These are phyloP conservation scores for Gastrophryne carolinensis DNA, from an alignment of 2,797 vertebrate species.

Conservation along the genomic window DNA sequence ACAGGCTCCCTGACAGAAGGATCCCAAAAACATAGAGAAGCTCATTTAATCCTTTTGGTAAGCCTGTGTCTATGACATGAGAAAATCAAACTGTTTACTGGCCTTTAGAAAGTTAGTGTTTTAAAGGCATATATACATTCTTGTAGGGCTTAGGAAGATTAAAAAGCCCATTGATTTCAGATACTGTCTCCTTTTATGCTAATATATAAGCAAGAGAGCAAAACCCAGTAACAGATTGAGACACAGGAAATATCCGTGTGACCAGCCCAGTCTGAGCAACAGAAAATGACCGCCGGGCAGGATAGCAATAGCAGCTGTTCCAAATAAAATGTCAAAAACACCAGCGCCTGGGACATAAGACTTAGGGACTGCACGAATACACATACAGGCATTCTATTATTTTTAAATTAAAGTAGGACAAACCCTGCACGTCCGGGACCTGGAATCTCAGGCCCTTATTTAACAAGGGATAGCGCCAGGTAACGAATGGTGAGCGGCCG, in stretches of 20 bases:
- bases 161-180: background rate
- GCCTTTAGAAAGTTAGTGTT: background rate
- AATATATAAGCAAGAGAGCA: background rate
- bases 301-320: background rate
- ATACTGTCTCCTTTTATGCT: conserved; percentile 12
- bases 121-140: conserved; percentile 9
- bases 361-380: too few relatives aligned
- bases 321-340: conserved; percentile 32
- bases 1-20: background rate
- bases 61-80: conserved; percentile 9
- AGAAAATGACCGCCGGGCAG: conserved; percentile 11
- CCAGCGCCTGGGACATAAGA: conserved; percentile 26
- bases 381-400: too few relatives aligned
- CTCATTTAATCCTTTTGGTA: conserved; percentile 29
- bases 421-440: too few relatives aligned
- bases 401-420: too few relatives aligned
- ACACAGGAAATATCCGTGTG: background rate
- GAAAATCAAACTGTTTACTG: background rate
- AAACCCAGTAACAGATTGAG: conserved; percentile 14
- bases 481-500: too few relatives aligned
- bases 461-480: too few relatives aligned
- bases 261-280: conserved; percentile 39
- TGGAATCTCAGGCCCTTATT: too few relatives aligned
- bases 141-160: background rate
- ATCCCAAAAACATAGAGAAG: background rate